These are phyloP conservation scores for Cochlearius cochlearius DNA, from an alignment of 2,113 vertebrate genomes.

Conservation along the genomic window DNA sequence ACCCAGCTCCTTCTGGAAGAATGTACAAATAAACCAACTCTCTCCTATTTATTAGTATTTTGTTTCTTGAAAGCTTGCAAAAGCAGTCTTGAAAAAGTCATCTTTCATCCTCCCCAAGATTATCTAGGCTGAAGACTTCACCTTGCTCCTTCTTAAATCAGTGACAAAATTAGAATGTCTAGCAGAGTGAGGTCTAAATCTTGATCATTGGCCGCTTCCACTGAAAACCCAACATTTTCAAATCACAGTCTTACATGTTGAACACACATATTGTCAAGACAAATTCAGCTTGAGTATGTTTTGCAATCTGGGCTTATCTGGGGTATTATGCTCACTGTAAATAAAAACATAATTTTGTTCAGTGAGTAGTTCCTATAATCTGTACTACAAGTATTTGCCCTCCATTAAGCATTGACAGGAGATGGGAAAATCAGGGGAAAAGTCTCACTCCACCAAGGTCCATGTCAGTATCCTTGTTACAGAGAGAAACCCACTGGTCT, in stretches of 20 bases:
- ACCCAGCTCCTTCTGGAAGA: background rate
- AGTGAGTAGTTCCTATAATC: background rate
- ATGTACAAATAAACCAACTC: background rate
- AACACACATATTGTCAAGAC: background rate
- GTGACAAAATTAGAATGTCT: background rate
- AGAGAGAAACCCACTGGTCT: background rate
- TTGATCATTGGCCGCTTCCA: background rate
- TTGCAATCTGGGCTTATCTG: background rate
- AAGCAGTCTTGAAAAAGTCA: background rate
- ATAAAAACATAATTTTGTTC: background rate
- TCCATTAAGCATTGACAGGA: background rate
- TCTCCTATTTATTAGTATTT: background rate
- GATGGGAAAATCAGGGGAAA: background rate
- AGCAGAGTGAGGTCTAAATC: background rate
- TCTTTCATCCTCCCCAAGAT: background rate
- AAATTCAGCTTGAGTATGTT: background rate
- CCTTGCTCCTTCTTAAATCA: background rate
- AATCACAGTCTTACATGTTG: background rate
- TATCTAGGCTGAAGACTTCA: background rate
- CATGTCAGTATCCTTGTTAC: background rate
- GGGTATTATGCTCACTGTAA: background rate
- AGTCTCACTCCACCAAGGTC: rapidly evolving
- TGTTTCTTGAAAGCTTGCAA: background rate
- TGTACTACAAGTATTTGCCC: background rate
- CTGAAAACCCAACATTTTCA: background rate